Conservation (phyloP, 1,140 invertebrate species). For the Cryptotermes secundus region DNA sequence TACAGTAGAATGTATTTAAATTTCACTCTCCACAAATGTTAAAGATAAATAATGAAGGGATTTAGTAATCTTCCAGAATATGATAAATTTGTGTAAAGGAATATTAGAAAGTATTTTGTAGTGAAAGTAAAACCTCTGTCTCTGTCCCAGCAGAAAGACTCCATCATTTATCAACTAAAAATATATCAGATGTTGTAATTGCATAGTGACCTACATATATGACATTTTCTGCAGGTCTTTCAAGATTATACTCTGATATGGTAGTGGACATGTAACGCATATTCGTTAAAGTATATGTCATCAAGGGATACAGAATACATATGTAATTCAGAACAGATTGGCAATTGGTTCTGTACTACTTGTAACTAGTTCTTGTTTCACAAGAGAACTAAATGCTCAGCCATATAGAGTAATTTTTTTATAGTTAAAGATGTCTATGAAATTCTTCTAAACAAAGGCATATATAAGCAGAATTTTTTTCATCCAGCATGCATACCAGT, state of each 20-base stretch:
- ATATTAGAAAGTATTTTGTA: background rate
- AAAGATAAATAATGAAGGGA: background rate
- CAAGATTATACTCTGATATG: background rate
- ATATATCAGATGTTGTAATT: background rate
- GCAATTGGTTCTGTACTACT: no score
- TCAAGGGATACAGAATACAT: no score
- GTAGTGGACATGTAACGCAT: background rate
- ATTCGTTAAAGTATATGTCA: no score
- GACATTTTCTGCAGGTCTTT: background rate
- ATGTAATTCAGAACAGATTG: no score
- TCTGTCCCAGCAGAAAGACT: background rate
- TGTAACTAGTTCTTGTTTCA: no score
- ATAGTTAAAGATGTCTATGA: no score
- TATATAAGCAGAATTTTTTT: no score
- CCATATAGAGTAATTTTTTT: no score
- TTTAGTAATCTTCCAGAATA: background rate
- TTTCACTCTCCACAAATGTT: background rate
- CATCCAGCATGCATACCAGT: no score
- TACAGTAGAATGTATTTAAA: background rate
- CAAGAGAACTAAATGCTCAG: no score
- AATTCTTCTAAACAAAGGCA: no score
- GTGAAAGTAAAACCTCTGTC: background rate
- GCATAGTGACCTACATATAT: background rate
- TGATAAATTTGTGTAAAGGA: background rate
- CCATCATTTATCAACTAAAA: background rate